phyloP scores from a whole-genome alignment of 1,140 invertebrate species.

The Centruroides sculpturatus region DNA sequence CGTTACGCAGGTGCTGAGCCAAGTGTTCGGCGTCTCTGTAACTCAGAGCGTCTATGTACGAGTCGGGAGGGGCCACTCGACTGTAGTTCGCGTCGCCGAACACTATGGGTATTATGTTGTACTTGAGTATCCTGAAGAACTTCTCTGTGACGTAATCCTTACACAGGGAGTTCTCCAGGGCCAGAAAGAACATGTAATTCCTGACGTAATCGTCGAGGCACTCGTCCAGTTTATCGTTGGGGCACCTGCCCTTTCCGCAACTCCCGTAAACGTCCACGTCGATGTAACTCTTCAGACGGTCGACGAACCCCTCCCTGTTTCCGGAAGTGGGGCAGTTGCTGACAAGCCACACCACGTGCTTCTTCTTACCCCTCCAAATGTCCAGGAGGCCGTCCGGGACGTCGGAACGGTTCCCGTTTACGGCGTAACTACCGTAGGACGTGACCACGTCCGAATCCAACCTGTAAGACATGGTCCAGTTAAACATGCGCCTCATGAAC shows the following conservation, averaged over 20 bases:
- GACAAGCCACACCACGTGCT: constrained; percentile 42
- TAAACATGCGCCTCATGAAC: constrained; percentile 23
- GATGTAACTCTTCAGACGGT: constrained; percentile 38
- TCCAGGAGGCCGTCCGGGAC: neutral
- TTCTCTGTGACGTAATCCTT: constrained; percentile 56
- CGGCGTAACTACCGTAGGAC: constrained; percentile 17
- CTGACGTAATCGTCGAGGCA: constrained; percentile 35
- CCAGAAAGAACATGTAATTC: constrained; percentile 54
- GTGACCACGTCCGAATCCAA: constrained; percentile 25
- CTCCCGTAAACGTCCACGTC: constrained; percentile 48
- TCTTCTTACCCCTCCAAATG: constrained; percentile 15
- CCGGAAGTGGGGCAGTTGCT: constrained; percentile 42
- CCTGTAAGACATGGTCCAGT: constrained; percentile 35
- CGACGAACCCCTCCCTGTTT: constrained; percentile 37
- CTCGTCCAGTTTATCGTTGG: constrained; percentile 18
- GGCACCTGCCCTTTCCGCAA: constrained; percentile 31
- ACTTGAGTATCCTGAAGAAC: constrained; percentile 22
- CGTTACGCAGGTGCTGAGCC: constrained; percentile 10
- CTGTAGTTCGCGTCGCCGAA: constrained; percentile 18
- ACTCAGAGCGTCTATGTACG: constrained; percentile 16
- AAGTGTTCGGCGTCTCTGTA: constrained; percentile 15
- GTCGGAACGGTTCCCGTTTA: neutral
- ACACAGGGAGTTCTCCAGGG: constrained; percentile 58
- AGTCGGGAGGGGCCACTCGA: constrained; percentile 15
- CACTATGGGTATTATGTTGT: constrained; percentile 20